phyloP scores from a whole-genome alignment of 2,113 vertebrate genomes.

The Osmerus eperlanus region DNA sequence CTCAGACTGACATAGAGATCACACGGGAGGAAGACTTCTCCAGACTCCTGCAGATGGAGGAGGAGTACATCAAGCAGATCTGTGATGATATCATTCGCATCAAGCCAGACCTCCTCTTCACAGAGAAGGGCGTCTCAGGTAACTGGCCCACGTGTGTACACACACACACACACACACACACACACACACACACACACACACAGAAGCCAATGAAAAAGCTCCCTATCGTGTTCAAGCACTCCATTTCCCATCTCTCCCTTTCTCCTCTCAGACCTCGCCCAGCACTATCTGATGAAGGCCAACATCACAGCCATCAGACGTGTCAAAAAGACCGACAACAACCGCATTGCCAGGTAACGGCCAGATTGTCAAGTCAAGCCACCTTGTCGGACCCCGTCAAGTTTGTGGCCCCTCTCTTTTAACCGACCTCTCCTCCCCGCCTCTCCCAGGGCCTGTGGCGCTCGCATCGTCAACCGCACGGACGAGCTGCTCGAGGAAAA shows the following conservation, averaged over 20 bases:
- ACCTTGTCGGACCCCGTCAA: background rate
- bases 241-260: background rate
- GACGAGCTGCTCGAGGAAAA: conserved; percentile 85
- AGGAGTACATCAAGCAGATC: conserved; percentile 85
- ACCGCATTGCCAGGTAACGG: conserved; percentile 80
- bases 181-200: too few species aligned
- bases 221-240: background rate
- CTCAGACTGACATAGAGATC: conserved; percentile 84
- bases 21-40: conserved; percentile 85
- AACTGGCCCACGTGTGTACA: background rate
- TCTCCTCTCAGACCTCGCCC: conserved; percentile 76
- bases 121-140: conserved; percentile 87
- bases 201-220: background rate
- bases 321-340: conserved; percentile 86
- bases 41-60: conserved; percentile 86
- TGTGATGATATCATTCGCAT: conserved; percentile 82
- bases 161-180: background rate
- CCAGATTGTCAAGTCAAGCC: background rate
- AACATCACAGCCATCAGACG: conserved; percentile 83
- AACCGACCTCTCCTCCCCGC: background rate
- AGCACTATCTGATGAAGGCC: conserved; percentile 85
- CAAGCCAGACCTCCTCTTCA: conserved; percentile 84
- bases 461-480: conserved; percentile 81
- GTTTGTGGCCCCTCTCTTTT: background rate
- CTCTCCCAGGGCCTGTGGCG: conserved; percentile 78